A percentile compares a stretch with the other conserved stretches of the same genome.
Conservation (phyloP, 2,113 vertebrate species). For the Hypocryptadius cinnamomeus region DNA sequence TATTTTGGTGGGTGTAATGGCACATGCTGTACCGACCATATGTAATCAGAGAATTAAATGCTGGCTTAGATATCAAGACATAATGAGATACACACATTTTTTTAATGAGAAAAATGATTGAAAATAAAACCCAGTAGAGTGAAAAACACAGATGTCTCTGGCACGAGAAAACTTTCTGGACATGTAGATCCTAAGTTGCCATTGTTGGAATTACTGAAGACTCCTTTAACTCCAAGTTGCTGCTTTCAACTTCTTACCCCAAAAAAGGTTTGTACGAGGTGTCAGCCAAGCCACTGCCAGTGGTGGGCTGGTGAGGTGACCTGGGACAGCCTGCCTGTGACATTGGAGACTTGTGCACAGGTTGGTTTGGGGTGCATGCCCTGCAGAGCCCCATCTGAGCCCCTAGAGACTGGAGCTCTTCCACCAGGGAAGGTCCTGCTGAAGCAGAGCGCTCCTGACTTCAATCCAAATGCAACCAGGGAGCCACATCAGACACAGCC, state of each 20-base stretch:
- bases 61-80: slow-evolving; percentile 43
- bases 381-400: neutral
- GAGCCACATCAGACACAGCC: neutral
- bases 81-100: slow-evolving; percentile 44
- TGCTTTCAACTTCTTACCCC: neutral
- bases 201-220: neutral
- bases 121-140: slow-evolving; percentile 39
- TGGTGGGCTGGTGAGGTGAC: neutral
- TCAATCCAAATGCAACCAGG: neutral
- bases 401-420: neutral
- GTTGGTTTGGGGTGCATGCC: neutral
- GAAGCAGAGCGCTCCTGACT: neutral
- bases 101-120: slow-evolving; percentile 54
- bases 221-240: neutral
- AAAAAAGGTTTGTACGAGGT: fast-evolving
- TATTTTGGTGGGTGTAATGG: slow-evolving; percentile 55
- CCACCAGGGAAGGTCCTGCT: neutral
- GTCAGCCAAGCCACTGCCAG: neutral
- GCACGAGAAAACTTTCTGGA: neutral
- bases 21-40: slow-evolving; percentile 60
- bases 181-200: neutral
- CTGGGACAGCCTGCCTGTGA: neutral
- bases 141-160: slow-evolving; percentile 49
- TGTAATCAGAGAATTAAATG: slow-evolving; percentile 51
- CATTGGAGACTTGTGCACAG: neutral